Conservation (phyloP, 1,140 invertebrate species). For the Lucilia cuprina region DNA sequence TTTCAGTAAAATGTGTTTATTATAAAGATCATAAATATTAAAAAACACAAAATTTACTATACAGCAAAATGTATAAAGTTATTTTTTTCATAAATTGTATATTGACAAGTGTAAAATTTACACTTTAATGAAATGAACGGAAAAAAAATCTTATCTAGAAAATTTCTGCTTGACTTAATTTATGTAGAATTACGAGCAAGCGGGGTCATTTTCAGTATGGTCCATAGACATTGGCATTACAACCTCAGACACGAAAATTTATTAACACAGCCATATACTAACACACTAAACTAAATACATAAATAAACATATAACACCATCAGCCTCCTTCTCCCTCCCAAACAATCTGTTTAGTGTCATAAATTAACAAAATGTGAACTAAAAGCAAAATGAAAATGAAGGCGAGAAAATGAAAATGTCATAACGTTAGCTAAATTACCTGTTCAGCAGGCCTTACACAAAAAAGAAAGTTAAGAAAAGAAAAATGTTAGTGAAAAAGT, state of each 20-base stretch:
- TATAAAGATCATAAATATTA: background rate
- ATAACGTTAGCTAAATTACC: background rate
- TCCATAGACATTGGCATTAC: background rate
- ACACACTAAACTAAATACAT: background rate
- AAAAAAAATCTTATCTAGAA: constrained; percentile 2
- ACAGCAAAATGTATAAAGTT: background rate
- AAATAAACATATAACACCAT: background rate
- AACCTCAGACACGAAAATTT: background rate
- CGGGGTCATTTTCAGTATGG: background rate
- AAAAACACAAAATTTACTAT: background rate
- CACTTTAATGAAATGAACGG: background rate
- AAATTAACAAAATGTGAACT: background rate
- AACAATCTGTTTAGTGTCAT: constrained; percentile 6
- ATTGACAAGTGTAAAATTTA: constrained; percentile 11
- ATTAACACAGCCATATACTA: background rate
- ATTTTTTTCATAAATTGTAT: background rate
- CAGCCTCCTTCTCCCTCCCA: background rate
- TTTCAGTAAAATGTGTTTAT: background rate
- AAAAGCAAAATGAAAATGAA: background rate
- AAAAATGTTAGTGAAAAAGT: background rate
- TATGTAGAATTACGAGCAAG: background rate
- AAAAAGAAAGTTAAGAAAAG: background rate
- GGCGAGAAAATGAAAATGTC: background rate
- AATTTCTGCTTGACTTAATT: constrained; percentile 18
- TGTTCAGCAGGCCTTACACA: background rate